phyloP scores from a whole-genome alignment of 2,113 vertebrate genomes.

The Scolopax mira region DNA sequence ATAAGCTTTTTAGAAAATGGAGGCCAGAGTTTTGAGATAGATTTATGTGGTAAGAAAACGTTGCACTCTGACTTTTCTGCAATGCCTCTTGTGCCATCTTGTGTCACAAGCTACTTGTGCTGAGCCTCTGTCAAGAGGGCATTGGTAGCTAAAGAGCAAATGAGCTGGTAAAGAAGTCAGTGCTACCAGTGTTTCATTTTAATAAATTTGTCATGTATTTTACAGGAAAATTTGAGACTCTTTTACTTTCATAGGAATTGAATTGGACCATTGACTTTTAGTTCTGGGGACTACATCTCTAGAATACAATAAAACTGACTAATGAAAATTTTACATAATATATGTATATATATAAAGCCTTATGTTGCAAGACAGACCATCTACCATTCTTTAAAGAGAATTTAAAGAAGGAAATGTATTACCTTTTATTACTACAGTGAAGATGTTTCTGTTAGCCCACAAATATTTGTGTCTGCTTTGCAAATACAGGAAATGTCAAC shows the following conservation, averaged over 20 bases:
- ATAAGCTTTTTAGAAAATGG: not conserved
- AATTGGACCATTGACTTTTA: not conserved
- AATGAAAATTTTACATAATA: not conserved
- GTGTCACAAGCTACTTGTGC: not conserved
- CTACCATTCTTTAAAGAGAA: not conserved
- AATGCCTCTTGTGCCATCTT: not conserved
- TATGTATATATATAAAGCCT: not conserved
- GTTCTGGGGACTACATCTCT: not conserved
- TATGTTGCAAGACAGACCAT: not conserved
- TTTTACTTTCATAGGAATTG: not conserved
- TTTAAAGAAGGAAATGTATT: not conserved
- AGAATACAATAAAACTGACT: not conserved
- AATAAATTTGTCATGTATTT: not conserved
- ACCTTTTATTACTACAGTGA: not conserved
- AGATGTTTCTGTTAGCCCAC: not conserved
- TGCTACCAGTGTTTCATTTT: not conserved
- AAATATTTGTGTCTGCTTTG: not conserved
- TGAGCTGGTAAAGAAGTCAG: not conserved
- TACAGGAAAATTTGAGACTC: not conserved
- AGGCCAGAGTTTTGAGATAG: not conserved
- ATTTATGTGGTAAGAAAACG: not conserved
- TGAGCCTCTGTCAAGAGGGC: not conserved
- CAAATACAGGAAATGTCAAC: not conserved
- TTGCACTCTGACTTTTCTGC: not conserved
- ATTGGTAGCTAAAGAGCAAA: not conserved